These are phyloP conservation scores for Hydrolagus colliei DNA, from an alignment of 2,797 vertebrate genomes.

Conservation along the genomic window DNA sequence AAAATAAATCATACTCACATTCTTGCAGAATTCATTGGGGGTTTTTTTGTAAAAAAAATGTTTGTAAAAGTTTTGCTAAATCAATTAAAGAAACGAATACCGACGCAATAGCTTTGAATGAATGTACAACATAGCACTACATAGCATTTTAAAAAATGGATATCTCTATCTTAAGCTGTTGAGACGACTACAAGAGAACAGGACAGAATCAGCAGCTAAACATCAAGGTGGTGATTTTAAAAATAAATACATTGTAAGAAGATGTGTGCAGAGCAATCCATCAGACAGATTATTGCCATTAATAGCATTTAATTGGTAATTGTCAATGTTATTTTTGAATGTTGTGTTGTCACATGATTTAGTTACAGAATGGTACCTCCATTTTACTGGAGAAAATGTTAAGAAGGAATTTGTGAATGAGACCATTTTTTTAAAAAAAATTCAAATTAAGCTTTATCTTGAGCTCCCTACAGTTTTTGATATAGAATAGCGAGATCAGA, in stretches of 20 bases:
- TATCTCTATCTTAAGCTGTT: conserved; percentile 2
- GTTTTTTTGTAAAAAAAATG: background rate
- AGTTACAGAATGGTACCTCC: conserved; percentile 7
- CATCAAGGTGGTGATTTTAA: background rate
- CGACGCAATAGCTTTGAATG: no score
- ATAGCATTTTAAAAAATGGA: background rate
- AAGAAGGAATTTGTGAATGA: background rate
- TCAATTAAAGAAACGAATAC: background rate
- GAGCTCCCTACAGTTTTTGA: background rate
- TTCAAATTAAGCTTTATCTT: background rate
- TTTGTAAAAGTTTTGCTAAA: background rate
- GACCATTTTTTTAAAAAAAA: background rate
- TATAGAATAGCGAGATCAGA: background rate
- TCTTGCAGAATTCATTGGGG: background rate
- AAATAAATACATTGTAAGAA: background rate
- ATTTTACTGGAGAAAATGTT: conserved; percentile 28
- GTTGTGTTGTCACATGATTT: conserved; percentile 20
- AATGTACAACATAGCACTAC: background rate
- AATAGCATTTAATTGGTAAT: conserved; percentile 30
- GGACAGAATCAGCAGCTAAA: background rate
- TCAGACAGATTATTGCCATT: background rate
- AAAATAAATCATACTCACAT: background rate
- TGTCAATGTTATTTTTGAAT: conserved; percentile 21
- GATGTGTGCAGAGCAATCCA: background rate
- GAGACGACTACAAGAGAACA: background rate